Base-by-base conservation (phyloP, 2,113 vertebrate species). In the Apodemus speciosus region DNA sequence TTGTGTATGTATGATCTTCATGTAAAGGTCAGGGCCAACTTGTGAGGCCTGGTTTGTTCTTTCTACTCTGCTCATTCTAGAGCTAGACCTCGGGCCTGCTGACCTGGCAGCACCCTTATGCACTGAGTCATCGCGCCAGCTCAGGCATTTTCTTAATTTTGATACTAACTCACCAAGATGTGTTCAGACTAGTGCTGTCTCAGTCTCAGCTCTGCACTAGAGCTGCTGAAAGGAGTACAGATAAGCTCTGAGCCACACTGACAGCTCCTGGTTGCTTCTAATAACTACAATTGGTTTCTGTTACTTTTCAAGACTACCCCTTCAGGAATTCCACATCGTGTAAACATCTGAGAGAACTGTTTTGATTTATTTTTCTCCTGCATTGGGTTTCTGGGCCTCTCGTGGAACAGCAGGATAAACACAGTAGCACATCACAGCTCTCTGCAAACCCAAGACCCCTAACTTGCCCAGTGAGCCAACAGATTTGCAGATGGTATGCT, bases 131-230 rank as follows among this genome's bases (percentile, higher is more conserved):
- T 56, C 32, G 15, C 35, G 58, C 5, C 35, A 38, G 77, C 56
- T 40, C n/a, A 83, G 30, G 89, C 56, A 87, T 69, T 85, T 96
- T 95, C 85, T 88, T 69, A 96, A 86, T 92, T 92, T 43, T 90
- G 56, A 94, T 56, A 88, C 72, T 92, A 95, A 84, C 71, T 91
- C 95, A 92, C 87, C 89, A 43, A 80, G 92, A 95, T 30, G 35
- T 56, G 15, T 76, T 88, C 71, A 38, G 75, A 76, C 40, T 83
- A 89, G 62, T 13, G 25, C 84, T 68, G 35, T 16, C 27, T 43
- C 30, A 80, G 84, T 85, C 90, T 92, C 30, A 60, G 51, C 64
- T 43, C 66, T 21, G 73, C 60, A 8, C 71, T 64, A 91, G 40
- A 80, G 71, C 38, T 72, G 83, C 71, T 92, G 46, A 95, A 93